Evolutionary conservation across 2,797 vertebrate genomes (phyloP).

Genomic region (Meriones psammophilus): DNA sequence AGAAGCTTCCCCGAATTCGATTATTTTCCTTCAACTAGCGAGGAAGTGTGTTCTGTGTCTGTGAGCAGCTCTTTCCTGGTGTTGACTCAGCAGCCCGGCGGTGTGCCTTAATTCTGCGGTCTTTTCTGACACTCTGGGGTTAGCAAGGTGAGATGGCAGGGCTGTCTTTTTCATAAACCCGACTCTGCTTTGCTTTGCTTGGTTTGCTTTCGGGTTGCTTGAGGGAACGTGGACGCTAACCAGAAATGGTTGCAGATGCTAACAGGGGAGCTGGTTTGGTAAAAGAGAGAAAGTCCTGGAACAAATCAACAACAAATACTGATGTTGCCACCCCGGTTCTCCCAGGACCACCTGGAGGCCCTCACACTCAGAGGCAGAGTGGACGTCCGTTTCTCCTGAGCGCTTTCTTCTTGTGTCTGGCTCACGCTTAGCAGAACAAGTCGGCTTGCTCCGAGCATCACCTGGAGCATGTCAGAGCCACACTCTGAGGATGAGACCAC

Average conservation of each 20-base stretch:
- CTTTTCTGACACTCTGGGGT: slow-evolving; percentile 67
- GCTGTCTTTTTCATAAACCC: slow-evolving; percentile 24
- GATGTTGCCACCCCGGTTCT: not conserved
- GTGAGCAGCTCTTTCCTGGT: slow-evolving; percentile 66
- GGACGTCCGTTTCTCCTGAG: not conserved
- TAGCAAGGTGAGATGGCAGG: slow-evolving; percentile 73
- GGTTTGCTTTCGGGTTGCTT: slow-evolving; percentile 72
- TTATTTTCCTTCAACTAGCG: not conserved
- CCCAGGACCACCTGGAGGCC: not conserved
- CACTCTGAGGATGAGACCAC: not conserved
- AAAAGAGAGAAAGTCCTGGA: slow-evolving; percentile 33
- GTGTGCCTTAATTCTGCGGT: slow-evolving; percentile 47
- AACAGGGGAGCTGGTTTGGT: slow-evolving; percentile 16
- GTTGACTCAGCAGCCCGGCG: slow-evolving; percentile 76
- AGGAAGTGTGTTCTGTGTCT: slow-evolving; percentile 36
- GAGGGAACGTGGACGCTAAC: slow-evolving; percentile 49
- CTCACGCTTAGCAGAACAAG: not conserved
- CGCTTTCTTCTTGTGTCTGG: not conserved
- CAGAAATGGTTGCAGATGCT: slow-evolving; percentile 63
- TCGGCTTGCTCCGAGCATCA: not conserved
- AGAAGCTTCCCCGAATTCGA: not conserved
- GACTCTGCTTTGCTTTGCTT: slow-evolving; percentile 71
- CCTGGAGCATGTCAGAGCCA: slow-evolving; percentile 21
- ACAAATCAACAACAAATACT: not conserved
- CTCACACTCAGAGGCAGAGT: not conserved